Base-by-base conservation (phyloP, 2,888 invertebrate species). In the Apamea crenata region DNA sequence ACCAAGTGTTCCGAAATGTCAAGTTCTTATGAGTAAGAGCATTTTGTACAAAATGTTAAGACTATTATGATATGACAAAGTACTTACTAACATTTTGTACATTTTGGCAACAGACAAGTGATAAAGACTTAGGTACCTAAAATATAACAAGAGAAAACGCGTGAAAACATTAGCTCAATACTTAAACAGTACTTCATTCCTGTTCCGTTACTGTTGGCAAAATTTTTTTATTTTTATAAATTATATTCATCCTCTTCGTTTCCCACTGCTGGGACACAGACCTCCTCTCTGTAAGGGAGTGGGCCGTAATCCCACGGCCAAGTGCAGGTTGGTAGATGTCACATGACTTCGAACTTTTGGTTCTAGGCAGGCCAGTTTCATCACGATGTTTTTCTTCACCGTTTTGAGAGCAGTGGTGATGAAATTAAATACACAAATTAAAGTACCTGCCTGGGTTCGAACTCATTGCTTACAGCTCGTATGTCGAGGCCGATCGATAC, bases 11-110 rank as follows among this genome's bases (percentile, higher is more conserved):
- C 4, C 18, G 36, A n/a, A 66, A 32, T 53, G 10, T 63, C 21
- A 32, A n/a, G 16, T 53, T 47, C 36, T 79, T 21, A 72, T 29
- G 16, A 80, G 8, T 78, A 79, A 56, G 44, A 66, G 1, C 16
- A 36, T 66, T 29, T 29, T 7, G 1, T 29, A 36, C 36, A 32
- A 36, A 71, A 32, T 29, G 0, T 16, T 10, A n/a, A n/a, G n/a
- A n/a, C n/a, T n/a, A n/a, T n/a, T n/a, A n/a, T n/a, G n/a, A n/a
- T n/a, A n/a, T n/a, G n/a, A n/a, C n/a, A n/a, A n/a, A n/a, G n/a
- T n/a, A n/a, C n/a, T n/a, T n/a, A n/a, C n/a, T n/a, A n/a, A n/a
- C n/a, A n/a, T n/a, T n/a, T n/a, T n/a, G n/a, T n/a, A n/a, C n/a
- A n/a, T n/a, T n/a, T n/a, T n/a, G n/a, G n/a, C 5, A 53, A 70